Evolutionary conservation across 2,797 vertebrate species (phyloP).

Genomic region (Lagothrix lagotricha): DNA sequence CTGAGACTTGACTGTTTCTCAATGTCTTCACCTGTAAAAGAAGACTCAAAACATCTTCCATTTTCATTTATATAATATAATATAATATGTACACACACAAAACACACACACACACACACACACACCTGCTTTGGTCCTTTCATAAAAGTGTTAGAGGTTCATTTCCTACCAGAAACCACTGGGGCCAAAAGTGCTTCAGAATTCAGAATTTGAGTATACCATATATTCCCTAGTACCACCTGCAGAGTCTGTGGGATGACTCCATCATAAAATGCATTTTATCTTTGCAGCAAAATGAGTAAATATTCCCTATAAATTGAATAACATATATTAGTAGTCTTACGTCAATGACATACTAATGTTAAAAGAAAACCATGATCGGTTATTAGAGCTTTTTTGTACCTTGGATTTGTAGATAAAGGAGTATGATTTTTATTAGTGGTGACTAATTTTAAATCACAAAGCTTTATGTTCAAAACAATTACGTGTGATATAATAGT

Average conservation of each 20-base stretch:
- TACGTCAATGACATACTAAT: neutral
- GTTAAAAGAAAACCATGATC: neutral
- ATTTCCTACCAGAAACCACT: neutral
- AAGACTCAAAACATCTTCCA: neutral
- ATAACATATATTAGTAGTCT: neutral
- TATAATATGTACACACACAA: neutral
- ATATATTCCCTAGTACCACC: neutral
- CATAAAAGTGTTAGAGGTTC: neutral
- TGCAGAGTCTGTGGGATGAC: neutral
- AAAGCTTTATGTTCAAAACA: neutral
- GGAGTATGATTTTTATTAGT: neutral
- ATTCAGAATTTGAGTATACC: neutral
- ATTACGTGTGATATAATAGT: neutral
- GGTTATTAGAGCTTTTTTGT: neutral
- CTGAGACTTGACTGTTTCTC: neutral
- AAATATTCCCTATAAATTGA: neutral
- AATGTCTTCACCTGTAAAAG: neutral
- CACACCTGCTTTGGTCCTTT: neutral
- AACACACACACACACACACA: neutral
- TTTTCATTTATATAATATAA: neutral
- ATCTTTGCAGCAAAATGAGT: neutral
- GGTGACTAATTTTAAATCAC: neutral
- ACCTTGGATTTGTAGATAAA: slow-evolving; percentile 9
- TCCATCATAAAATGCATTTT: neutral
- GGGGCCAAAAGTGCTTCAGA: neutral